Evolutionary conservation across 2,797 vertebrate species (phyloP), one percentile per base, ranked within the genome.

Genomic region (Lerista edwardsae): DNA sequence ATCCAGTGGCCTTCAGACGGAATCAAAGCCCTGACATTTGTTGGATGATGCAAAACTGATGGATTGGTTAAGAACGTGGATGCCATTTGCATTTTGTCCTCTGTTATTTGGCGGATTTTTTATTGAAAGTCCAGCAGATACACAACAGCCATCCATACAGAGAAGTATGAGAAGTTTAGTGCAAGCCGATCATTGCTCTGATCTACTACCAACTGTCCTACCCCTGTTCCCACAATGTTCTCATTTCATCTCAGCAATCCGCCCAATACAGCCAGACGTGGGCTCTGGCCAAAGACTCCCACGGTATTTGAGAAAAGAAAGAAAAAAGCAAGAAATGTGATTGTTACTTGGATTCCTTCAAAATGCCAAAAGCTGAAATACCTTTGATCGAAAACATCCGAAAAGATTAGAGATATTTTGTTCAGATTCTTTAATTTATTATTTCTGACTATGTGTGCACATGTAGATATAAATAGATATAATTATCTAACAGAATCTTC

Each of bases 261-360:
- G 3, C 92, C 92, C 80, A 89, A 79, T 41, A 85, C 55, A 76
- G 64, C 72, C 80, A 59, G 71, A 76, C 62, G 77, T 85, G 80
- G 93, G 85, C 89, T 87, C 21, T 72, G 68, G 86, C 88, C 0
- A 4, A 57, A 74, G 59, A 88, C 62, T 80, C 47, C 44, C 11
- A 55, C 81, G 65, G 78, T 79, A 83, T 88, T 87, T 89, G 91
- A 91, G 91, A 51, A 10, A 12, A 10, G 14, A 10, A 51, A 51
- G 7, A 7, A 87, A 90, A 87, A 93, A 89, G 10, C 51, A 51
- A 51, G 23, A 67, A 23, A 55, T n/a, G n/a, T 86, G 55, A 87
- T 74, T 77, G 89, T 55, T 88, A 90, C 84, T 92, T 84, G 79
- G 82, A 79, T 86, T 86, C 55, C 88, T 65, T 64, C 87, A 75